Evolutionary conservation across 2,113 vertebrate genomes (phyloP), one percentile per base, ranked within the genome.

Genomic region (Cavia porcellus): DNA sequence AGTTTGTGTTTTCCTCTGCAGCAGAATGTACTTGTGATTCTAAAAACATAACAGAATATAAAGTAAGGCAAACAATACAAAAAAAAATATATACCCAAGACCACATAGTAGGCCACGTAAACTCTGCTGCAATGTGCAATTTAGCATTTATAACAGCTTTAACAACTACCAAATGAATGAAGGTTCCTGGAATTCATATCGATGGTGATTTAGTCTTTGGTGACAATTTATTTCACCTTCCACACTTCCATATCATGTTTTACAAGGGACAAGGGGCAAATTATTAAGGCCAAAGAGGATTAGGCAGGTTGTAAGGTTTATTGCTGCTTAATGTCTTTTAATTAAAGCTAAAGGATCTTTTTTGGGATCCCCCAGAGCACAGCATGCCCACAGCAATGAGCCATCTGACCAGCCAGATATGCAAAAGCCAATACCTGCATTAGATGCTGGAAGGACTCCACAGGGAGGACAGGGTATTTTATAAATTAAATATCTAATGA

Each of bases 191-290:
- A 84, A 96, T 98, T 98, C 94, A 30, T 95, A 98, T 66, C 75
- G 96, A 38, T 92, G 84, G 86, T 97, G 92, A 98, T 98, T 96
- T 98, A 97, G 95, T 88, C 95, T 98, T 97, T 98, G 94, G 93
- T 98, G 97, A 98, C 94, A 98, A 98, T 87, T 98, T 87, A 95
- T 97, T 98, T 98, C 95, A 98, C 96, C 97, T 98, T 80, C 79
- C 88, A 91, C 90, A 97, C 90, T 96, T 98, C 84, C 90, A 80
- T 50, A 96, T 97, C 89, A 96, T 3, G 6, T 22, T 98, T 98
- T 96, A 97, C 32, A 98, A 96, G 68, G 92, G 17, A 28, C 94
- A 98, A 98, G 96, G 20, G 97, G 91, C 93, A 98, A 98, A 98
- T 98, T 98, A 98, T 95, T 97, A 98, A 97, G 93, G 96, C 59